Conservation (phyloP, 2,888 invertebrate species). For the Argyresthia goedartella region DNA sequence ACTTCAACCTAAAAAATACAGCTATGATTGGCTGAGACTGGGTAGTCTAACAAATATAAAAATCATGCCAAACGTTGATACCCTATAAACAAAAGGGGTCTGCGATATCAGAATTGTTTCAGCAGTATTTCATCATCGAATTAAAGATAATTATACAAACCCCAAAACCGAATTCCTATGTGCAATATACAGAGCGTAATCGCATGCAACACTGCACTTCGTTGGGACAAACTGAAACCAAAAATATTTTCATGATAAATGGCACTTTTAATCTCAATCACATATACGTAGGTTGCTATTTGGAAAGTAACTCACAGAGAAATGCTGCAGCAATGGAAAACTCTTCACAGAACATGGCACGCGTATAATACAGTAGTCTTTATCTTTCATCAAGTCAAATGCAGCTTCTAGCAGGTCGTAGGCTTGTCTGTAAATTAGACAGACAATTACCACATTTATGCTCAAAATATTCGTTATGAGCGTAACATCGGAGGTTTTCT, state of each 20-base stretch:
- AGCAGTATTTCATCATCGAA: no score
- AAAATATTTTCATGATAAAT: not conserved
- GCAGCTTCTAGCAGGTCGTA: conserved; percentile 73
- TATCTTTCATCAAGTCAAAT: conserved; percentile 75
- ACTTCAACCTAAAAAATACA: no score
- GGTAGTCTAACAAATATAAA: no score
- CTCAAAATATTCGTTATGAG: not conserved
- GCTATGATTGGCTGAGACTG: no score
- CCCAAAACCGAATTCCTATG: conserved; percentile 46
- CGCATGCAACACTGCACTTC: conserved; percentile 24
- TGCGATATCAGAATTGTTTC: no score
- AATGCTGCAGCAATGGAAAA: conserved; percentile 63
- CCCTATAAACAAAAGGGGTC: no score
- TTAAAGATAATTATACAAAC: conserved; percentile 18
- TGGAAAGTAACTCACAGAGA: conserved; percentile 39
- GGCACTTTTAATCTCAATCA: not conserved
- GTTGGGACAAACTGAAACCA: conserved; percentile 46
- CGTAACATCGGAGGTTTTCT: not conserved
- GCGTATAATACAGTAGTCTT: conserved; percentile 74
- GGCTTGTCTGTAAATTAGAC: conserved; percentile 32
- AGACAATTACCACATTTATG: not conserved
- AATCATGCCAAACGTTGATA: no score
- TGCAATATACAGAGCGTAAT: conserved; percentile 38
- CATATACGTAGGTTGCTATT: not conserved
- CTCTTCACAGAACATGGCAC: conserved; percentile 56